These are phyloP conservation scores for Cyphomyrus plagiostoma DNA, from an alignment of 2,113 vertebrate genomes.

Conservation along the genomic window DNA sequence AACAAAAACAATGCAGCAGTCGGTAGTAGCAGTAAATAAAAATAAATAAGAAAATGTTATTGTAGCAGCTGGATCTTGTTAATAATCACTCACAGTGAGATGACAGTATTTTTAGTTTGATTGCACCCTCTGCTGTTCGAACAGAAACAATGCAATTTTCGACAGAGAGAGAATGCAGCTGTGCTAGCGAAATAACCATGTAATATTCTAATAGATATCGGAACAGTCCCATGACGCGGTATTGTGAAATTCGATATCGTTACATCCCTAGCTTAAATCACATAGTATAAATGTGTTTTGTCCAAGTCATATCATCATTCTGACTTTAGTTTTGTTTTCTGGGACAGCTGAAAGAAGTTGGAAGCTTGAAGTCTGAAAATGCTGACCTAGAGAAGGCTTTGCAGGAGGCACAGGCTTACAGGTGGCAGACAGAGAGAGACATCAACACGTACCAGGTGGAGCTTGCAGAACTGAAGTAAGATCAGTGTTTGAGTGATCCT, in stretches of 20 bases:
- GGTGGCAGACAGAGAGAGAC: conserved; percentile 49
- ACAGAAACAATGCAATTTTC: background rate
- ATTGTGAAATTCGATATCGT: background rate
- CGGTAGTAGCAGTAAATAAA: background rate
- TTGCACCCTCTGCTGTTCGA: background rate
- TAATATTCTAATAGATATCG: background rate
- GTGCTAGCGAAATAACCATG: background rate
- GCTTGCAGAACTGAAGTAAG: conserved; percentile 56
- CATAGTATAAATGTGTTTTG: background rate
- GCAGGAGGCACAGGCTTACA: conserved; percentile 48
- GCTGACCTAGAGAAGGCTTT: conserved; percentile 54
- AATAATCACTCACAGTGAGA: background rate
- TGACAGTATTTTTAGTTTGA: background rate
- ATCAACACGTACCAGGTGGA: conserved; percentile 49
- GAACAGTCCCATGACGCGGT: background rate
- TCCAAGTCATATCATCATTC: background rate
- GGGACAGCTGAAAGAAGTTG: conserved; percentile 49
- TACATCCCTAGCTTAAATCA: background rate
- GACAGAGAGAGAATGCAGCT: background rate
- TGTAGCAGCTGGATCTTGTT: background rate
- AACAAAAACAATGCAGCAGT: background rate
- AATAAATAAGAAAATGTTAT: background rate
- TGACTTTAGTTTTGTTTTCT: background rate
- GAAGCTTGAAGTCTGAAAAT: conserved; percentile 42
- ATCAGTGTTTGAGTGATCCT: background rate